These are phyloP conservation scores for Euspilapteryx auroguttella DNA, from an alignment of 2,888 invertebrate genomes.

Conservation along the genomic window DNA sequence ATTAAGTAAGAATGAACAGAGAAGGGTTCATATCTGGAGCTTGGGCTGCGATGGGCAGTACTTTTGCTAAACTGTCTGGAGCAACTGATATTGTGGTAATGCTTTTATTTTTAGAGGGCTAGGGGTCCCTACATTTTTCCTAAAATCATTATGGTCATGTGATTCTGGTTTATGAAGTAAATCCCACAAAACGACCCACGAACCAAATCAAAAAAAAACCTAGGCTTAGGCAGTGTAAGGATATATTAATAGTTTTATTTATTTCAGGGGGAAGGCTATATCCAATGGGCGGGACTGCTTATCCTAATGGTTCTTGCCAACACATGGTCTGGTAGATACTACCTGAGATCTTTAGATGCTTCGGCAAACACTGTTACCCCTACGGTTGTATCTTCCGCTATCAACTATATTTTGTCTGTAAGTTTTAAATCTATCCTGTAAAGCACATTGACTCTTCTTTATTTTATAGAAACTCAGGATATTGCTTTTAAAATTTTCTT, in stretches of 20 bases:
- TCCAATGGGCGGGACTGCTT: conserved; percentile 24
- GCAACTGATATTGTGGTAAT: conserved; percentile 22
- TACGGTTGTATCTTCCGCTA: conserved; percentile 65
- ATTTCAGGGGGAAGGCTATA: conserved; percentile 32
- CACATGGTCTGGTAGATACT: conserved; percentile 63
- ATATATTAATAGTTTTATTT: conserved; percentile 6
- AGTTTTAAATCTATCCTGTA: conserved; percentile 16
- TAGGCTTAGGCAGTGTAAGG: too few relatives aligned
- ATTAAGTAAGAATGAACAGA: conserved; percentile 33
- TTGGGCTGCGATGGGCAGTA: conserved; percentile 65
- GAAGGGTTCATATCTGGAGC: conserved; percentile 62
- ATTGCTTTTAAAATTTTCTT: too few relatives aligned
- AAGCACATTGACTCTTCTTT: too few relatives aligned
- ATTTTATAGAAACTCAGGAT: too few relatives aligned
- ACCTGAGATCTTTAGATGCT: conserved; percentile 63
- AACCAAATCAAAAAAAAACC: too few relatives aligned
- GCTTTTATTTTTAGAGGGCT: too few relatives aligned
- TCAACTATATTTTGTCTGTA: conserved; percentile 68
- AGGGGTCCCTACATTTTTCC: too few relatives aligned
- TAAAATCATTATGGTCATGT: too few relatives aligned
- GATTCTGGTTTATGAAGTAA: too few relatives aligned
- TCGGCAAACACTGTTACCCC: conserved; percentile 63
- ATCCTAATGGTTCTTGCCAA: conserved; percentile 62
- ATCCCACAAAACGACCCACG: too few relatives aligned
- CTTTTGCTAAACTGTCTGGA: conserved; percentile 67